Evolutionary conservation across 2,797 vertebrate species (phyloP).

Genomic region (Spheniscus humboldti): DNA sequence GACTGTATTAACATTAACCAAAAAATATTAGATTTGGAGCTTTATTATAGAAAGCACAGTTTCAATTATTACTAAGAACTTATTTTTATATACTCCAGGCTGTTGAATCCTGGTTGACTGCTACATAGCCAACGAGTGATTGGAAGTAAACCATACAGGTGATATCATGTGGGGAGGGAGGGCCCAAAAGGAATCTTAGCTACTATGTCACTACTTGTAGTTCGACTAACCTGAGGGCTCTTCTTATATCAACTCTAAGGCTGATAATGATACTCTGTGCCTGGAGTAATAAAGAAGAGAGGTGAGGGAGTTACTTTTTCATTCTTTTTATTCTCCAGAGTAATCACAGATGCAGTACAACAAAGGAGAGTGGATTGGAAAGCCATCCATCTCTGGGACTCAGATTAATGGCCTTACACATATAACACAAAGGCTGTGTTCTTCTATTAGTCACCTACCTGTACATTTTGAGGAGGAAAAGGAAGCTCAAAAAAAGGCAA

Average conservation of each 20-base stretch:
- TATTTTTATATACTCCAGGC: not conserved
- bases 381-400: constrained; percentile 26
- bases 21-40: not conserved
- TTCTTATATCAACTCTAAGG: constrained; percentile 20
- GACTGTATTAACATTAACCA: not conserved
- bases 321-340: constrained; percentile 31
- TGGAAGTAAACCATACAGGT: not conserved
- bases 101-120: not conserved
- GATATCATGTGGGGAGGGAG: not conserved
- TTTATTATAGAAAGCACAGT: not conserved
- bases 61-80: not conserved
- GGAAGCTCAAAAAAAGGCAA: not conserved
- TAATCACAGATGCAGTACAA: constrained; percentile 49
- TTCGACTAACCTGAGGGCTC: not conserved
- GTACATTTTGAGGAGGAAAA: not conserved
- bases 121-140: not conserved
- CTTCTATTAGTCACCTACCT: not conserved
- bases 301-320: constrained; percentile 2
- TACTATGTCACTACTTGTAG: not conserved
- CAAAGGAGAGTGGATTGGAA: constrained; percentile 33
- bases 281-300: constrained; percentile 26
- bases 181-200: not conserved
- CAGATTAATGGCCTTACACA: constrained; percentile 46
- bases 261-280: constrained; percentile 40
- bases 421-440: constrained; percentile 3